These are phyloP conservation scores for Dryobates pubescens DNA, from an alignment of 2,797 vertebrate species.

Conservation along the genomic window DNA sequence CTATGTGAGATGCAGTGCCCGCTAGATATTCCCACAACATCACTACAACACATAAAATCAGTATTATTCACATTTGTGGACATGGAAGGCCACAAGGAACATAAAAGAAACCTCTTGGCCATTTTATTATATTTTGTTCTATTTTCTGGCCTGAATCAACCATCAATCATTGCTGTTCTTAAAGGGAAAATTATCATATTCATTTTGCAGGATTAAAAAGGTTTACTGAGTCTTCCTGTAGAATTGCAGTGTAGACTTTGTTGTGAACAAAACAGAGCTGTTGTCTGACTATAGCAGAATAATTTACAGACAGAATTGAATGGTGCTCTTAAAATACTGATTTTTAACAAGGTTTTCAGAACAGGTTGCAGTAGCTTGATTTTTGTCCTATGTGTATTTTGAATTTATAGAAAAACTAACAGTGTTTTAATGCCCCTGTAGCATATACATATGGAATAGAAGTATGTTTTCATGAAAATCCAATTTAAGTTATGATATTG, in stretches of 20 bases:
- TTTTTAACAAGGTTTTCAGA: neutral
- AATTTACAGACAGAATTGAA: neutral
- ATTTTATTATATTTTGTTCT: neutral
- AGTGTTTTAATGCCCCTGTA: neutral
- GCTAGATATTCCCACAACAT: neutral
- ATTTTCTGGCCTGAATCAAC: neutral
- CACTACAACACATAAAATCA: neutral
- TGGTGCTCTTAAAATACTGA: neutral
- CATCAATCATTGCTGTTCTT: neutral
- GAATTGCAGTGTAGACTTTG: neutral
- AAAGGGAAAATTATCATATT: neutral
- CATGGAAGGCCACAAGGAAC: neutral
- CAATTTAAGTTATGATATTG: neutral
- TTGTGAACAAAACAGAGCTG: neutral
- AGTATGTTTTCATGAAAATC: neutral
- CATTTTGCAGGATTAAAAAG: neutral
- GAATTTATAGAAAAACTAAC: neutral
- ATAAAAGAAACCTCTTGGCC: neutral
- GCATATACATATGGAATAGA: neutral
- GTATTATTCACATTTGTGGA: neutral
- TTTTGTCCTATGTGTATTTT: neutral
- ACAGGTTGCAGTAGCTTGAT: neutral
- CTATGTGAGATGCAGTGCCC: neutral
- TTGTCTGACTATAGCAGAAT: neutral
- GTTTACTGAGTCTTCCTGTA: neutral